Percentiles rank a stretch among this genome's conserved stretches.
Evolutionary conservation across 2,797 vertebrate species (phyloP).

Genomic region (Balearica regulorum): DNA sequence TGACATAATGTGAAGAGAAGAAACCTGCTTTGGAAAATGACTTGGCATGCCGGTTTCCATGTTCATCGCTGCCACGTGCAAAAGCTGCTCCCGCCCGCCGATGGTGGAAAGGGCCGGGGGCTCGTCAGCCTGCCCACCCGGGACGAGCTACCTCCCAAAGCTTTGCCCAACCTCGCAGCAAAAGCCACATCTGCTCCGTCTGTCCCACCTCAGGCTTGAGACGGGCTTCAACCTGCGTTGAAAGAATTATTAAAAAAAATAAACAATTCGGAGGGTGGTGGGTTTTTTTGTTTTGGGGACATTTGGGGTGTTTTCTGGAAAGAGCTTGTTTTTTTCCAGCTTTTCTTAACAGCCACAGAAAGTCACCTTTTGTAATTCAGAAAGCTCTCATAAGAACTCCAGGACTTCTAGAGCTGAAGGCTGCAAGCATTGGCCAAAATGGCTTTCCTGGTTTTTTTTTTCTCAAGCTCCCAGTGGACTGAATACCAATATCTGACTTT

Average conservation of each 20-base stretch:
- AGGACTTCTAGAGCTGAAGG: not conserved
- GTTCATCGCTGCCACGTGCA: not conserved
- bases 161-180: not conserved
- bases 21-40: conserved; percentile 24
- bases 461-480: not conserved
- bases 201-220: not conserved
- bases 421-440: not conserved
- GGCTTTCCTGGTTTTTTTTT: not conserved
- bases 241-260: not conserved
- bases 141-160: not conserved
- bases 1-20: conserved; percentile 22
- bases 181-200: not conserved
- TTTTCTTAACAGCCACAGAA: not conserved
- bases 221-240: rapidly evolving
- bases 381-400: not conserved
- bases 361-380: not conserved
- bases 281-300: rapidly evolving
- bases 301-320: not conserved
- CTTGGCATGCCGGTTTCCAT: not conserved
- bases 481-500: not conserved
- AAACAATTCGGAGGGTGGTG: rapidly evolving
- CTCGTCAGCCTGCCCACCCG: not conserved
- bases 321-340: not conserved
- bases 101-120: not conserved
- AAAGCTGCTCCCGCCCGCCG: not conserved